Conservation (phyloP, 2,888 invertebrate species). For the Aleiodes alternator region DNA sequence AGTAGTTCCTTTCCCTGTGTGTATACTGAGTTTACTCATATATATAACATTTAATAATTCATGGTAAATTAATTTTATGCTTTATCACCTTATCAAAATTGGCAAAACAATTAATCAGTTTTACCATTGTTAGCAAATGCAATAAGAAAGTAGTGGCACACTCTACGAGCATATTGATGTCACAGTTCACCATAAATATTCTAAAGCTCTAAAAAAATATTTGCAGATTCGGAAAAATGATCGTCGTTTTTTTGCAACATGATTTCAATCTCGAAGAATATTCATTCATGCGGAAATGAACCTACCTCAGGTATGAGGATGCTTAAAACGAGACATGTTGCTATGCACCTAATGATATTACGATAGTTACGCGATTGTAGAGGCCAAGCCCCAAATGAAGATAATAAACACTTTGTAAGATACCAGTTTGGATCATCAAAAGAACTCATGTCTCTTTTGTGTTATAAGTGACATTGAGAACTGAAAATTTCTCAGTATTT, state of each 20-base stretch:
- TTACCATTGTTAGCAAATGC: slow-evolving; percentile 31
- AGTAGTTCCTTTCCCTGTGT: slow-evolving; percentile 31
- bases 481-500: not conserved
- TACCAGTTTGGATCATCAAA: slow-evolving; percentile 40
- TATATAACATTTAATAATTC: not conserved
- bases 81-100: slow-evolving; percentile 33
- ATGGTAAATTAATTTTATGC: not conserved
- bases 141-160: slow-evolving; percentile 35
- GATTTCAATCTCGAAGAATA: too few species aligned
- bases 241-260: too few species aligned
- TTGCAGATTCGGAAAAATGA: not conserved
- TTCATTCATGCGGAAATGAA: too few species aligned
- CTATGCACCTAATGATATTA: slow-evolving; percentile 11
- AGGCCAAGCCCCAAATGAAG: slow-evolving; percentile 45
- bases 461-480: not conserved
- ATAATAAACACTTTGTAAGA: slow-evolving; percentile 34
- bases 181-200: slow-evolving; percentile 13
- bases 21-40: not conserved
- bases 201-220: slow-evolving; percentile 21
- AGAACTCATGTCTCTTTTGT: slow-evolving; percentile 30
- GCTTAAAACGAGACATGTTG: slow-evolving; percentile 23
- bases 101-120: slow-evolving; percentile 28
- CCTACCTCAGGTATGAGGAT: slow-evolving; percentile 43
- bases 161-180: slow-evolving; percentile 28
- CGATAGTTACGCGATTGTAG: slow-evolving; percentile 10